Conservation (phyloP, 2,113 vertebrate genomes). For the Pandion haliaetus region DNA sequence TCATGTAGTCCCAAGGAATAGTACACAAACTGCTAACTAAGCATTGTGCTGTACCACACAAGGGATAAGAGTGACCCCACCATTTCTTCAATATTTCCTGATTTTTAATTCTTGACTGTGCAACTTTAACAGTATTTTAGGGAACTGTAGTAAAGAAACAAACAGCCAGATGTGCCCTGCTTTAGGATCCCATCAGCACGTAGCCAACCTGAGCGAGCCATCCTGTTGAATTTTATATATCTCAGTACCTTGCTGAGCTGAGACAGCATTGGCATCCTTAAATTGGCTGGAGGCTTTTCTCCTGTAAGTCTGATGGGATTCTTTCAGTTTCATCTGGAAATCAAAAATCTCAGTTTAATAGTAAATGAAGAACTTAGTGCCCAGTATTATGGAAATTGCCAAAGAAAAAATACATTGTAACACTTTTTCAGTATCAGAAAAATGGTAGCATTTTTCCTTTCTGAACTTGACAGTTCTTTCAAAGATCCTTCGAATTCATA, state of each 20-base stretch:
- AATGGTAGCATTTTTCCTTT: background rate
- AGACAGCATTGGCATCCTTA: background rate
- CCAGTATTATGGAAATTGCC: background rate
- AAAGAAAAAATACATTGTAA: background rate
- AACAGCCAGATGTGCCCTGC: background rate
- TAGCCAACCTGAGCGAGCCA: background rate
- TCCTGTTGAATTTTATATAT: background rate
- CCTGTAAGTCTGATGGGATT: background rate
- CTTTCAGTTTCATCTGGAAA: background rate
- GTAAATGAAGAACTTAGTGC: background rate
- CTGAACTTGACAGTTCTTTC: background rate
- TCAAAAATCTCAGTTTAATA: background rate
- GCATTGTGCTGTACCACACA: background rate
- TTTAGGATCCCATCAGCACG: background rate
- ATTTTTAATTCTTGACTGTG: background rate
- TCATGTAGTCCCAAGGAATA: background rate
- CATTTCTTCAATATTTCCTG: background rate
- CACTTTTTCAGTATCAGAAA: background rate
- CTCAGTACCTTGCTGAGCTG: background rate
- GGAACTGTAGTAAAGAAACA: background rate
- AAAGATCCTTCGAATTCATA: conserved; percentile 31
- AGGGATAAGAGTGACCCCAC: background rate
- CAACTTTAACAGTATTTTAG: background rate
- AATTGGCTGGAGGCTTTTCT: background rate
- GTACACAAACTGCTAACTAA: background rate